A percentile compares a stretch with the other conserved stretches of the same genome.
Evolutionary conservation across 2,888 invertebrate genomes (phyloP).

Genomic region (Strigamia maritima): DNA sequence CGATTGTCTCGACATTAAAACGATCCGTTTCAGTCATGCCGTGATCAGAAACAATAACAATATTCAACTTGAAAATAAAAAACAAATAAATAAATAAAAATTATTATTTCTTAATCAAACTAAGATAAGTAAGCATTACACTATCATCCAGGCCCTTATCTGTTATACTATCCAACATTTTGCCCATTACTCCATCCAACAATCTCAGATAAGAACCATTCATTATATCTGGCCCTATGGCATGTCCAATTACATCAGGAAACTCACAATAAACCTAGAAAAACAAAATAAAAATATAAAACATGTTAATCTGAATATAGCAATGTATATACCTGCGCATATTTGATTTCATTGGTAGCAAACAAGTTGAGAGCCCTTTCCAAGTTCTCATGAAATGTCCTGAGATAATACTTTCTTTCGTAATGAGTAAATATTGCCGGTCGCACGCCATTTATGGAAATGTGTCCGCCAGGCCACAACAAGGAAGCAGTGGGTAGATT

Average conservation of each 20-base stretch:
- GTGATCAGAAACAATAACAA: slow-evolving; percentile 51
- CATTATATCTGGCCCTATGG: slow-evolving; percentile 47
- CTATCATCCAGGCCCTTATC: background rate
- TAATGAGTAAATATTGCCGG: slow-evolving; percentile 44
- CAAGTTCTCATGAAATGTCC: slow-evolving; percentile 27
- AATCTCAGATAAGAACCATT: background rate
- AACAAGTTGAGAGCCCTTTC: slow-evolving; percentile 16
- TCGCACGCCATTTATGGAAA: slow-evolving; percentile 40
- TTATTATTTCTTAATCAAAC: background rate
- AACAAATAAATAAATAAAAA: background rate
- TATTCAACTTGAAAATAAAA: slow-evolving; percentile 41
- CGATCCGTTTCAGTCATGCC: slow-evolving; percentile 51
- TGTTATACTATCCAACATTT: background rate
- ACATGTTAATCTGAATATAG: too few species aligned
- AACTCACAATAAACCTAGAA: slow-evolving; percentile 48
- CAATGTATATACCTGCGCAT: slow-evolving; percentile 35
- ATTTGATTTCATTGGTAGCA: slow-evolving; percentile 35
- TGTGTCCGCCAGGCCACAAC: slow-evolving; percentile 44
- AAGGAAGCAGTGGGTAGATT: slow-evolving; percentile 41
- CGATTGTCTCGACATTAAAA: slow-evolving; percentile 45
- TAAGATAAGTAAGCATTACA: background rate
- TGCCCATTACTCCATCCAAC: background rate
- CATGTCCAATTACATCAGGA: slow-evolving; percentile 49
- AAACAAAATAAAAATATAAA: background rate
- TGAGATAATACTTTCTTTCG: slow-evolving; percentile 12